These are phyloP conservation scores for Neria commutata DNA, from an alignment of 2,888 invertebrate species.

Conservation along the genomic window DNA sequence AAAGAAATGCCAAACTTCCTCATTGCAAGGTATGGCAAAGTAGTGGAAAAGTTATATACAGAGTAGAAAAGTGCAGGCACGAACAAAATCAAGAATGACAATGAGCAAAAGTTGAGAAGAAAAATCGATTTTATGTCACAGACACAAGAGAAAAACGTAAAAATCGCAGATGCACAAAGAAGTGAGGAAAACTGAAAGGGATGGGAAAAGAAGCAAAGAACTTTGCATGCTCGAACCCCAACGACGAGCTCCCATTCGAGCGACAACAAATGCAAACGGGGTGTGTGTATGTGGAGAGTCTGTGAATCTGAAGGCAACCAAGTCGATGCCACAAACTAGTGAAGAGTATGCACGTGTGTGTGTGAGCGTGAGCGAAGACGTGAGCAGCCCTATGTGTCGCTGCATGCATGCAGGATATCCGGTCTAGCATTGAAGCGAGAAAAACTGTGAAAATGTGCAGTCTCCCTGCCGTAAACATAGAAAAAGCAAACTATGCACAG, in stretches of 20 bases:
- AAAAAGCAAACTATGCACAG: too few species aligned
- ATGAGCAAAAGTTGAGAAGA: constrained; percentile 13
- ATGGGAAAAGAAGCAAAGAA: constrained; percentile 24
- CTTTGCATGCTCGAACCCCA: constrained; percentile 44
- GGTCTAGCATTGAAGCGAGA: constrained; percentile 15
- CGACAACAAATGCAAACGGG: background rate
- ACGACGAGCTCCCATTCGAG: background rate
- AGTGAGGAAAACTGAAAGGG: background rate
- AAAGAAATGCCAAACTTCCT: background rate
- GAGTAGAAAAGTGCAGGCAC: constrained; percentile 10
- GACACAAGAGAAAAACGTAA: constrained; percentile 30
- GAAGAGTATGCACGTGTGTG: constrained; percentile 20
- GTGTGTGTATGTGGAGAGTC: too few species aligned
- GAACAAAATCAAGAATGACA: constrained; percentile 15
- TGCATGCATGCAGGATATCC: constrained; percentile 44
- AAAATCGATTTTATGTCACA: constrained; percentile 52
- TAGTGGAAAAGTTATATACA: background rate
- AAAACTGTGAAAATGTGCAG: background rate
- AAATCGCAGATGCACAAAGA: constrained; percentile 11
- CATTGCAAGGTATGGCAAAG: background rate
- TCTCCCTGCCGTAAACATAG: too few species aligned
- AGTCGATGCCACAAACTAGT: too few species aligned
- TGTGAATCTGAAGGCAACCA: too few species aligned
- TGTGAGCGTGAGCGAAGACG: constrained; percentile 16
- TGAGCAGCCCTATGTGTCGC: constrained; percentile 32